These are phyloP conservation scores for Zaprionus gabonicus DNA, from an alignment of 1,140 invertebrate genomes.

Conservation along the genomic window DNA sequence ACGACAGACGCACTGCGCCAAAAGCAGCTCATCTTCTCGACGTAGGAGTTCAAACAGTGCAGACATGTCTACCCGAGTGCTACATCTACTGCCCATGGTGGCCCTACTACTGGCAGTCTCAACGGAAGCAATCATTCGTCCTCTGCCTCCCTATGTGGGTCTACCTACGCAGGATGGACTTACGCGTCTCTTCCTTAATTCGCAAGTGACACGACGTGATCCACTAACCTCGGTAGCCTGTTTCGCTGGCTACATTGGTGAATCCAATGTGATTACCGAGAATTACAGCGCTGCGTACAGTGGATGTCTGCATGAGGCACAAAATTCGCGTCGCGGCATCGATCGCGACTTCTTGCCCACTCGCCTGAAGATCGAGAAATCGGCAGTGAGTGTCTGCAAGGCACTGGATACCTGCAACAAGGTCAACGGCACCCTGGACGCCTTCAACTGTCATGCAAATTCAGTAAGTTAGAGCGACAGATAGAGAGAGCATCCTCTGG, in stretches of 20 bases:
- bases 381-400: slow-evolving; percentile 50
- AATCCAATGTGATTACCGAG: slow-evolving; percentile 68
- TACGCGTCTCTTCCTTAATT: slow-evolving; percentile 68
- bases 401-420: slow-evolving; percentile 49
- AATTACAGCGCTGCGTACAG: slow-evolving; percentile 63
- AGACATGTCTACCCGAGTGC: slow-evolving; percentile 11
- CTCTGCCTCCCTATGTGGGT: slow-evolving; percentile 62
- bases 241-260: slow-evolving; percentile 75
- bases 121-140: slow-evolving; percentile 38
- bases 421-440: slow-evolving; percentile 60
- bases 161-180: slow-evolving; percentile 68
- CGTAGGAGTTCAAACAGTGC: neutral
- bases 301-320: slow-evolving; percentile 44
- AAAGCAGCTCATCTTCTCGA: slow-evolving; percentile 44
- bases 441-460: slow-evolving; percentile 68
- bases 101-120: slow-evolving; percentile 28
- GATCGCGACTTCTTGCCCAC: slow-evolving; percentile 60
- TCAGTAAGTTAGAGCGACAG: slow-evolving; percentile 50
- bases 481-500: neutral
- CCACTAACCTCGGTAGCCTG: slow-evolving; percentile 66
- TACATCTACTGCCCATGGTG: slow-evolving; percentile 21
- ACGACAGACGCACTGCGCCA: slow-evolving; percentile 65
- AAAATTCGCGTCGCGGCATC: slow-evolving; percentile 52
- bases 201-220: slow-evolving; percentile 65
- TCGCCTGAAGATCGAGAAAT: slow-evolving; percentile 50